Base-by-base conservation (phyloP, 2,888 invertebrate species). In the Heliconius sara region DNA sequence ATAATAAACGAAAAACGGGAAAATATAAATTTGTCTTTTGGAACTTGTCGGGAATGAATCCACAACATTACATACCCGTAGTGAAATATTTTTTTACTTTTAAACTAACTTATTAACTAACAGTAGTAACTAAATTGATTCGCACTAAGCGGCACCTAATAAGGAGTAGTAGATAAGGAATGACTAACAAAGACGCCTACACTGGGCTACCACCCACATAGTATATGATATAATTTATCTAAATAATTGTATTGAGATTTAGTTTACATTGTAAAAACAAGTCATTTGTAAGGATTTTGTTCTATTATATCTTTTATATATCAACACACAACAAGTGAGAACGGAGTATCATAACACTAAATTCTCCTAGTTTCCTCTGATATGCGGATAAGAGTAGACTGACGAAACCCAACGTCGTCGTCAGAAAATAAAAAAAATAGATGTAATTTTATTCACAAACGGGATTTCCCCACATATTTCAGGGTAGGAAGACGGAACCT, bases 151-250 rank as follows among this genome's bases (percentile, higher is more conserved):
- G 73, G 73, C 60, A 57, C 73, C 73, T 22, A 39, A 34, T 73
- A 73, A 16, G 60, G 73, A 47, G 16, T 25, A 70, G 47, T 47
- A 70, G n/a, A 9, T 25, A 70, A 43, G 70, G 70, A 39, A 60
- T 60, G 34, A 73, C n/a, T 39, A 73, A 73, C 73, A 73, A 60
- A 34, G 39, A 73, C 73, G 73, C 60, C 73, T 60, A 73, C 73
- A n/a, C 34, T 60, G 1, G n/a, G 22, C 22, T 57, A 73, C 73
- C 60, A 73, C 73, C 60, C 73, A 73, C 73, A 39, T 34, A 9
- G 10, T 25, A 60, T 57, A 19, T 39, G 10, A 73, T 60, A 39
- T 39, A 60, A 60, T 39, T 60, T 34, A 39, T 73, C 9, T 39
- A 73, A 39, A 60, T 25, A 39, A 73, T 39, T 60, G 60, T 39